Evolutionary conservation across 2,888 invertebrate species (phyloP).

Genomic region (Harpalus rufipes): DNA sequence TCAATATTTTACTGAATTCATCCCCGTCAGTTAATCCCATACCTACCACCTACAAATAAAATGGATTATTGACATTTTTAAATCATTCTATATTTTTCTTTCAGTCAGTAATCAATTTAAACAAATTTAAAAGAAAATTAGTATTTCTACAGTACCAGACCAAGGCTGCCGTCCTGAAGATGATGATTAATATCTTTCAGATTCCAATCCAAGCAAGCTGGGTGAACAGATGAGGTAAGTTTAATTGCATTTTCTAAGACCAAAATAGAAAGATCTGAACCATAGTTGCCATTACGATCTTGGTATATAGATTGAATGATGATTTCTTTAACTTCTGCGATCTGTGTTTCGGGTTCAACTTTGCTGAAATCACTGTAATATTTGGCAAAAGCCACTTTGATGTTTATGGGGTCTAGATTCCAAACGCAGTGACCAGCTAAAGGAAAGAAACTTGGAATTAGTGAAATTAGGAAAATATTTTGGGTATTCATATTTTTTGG

Average conservation of each 20-base stretch:
- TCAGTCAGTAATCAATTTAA: not conserved
- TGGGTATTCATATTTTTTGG: too few relatives aligned
- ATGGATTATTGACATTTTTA: not conserved
- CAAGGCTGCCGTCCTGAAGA: constrained; percentile 70
- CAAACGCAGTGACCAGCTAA: constrained; percentile 77
- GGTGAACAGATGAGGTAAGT: constrained; percentile 77
- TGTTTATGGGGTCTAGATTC: constrained; percentile 72
- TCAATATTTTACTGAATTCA: constrained; percentile 77
- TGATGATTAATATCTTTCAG: constrained; percentile 71
- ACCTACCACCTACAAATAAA: constrained; percentile 77
- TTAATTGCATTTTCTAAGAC: constrained; percentile 75
- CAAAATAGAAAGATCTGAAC: constrained; percentile 80
- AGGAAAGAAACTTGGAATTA: constrained; percentile 38
- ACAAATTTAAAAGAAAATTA: not conserved
- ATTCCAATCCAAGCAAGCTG: constrained; percentile 79
- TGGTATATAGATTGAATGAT: constrained; percentile 77
- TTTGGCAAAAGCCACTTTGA: constrained; percentile 75
- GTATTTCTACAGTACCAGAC: constrained; percentile 69
- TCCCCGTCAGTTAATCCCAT: constrained; percentile 82
- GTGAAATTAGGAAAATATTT: too few relatives aligned
- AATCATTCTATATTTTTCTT: not conserved
- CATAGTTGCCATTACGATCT: constrained; percentile 79
- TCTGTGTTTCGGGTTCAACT: constrained; percentile 72
- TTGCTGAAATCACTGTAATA: constrained; percentile 73
- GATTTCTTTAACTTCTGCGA: constrained; percentile 76